phyloP scores from a whole-genome alignment of 2,113 vertebrate species.

The Megaceryle maxima region DNA sequence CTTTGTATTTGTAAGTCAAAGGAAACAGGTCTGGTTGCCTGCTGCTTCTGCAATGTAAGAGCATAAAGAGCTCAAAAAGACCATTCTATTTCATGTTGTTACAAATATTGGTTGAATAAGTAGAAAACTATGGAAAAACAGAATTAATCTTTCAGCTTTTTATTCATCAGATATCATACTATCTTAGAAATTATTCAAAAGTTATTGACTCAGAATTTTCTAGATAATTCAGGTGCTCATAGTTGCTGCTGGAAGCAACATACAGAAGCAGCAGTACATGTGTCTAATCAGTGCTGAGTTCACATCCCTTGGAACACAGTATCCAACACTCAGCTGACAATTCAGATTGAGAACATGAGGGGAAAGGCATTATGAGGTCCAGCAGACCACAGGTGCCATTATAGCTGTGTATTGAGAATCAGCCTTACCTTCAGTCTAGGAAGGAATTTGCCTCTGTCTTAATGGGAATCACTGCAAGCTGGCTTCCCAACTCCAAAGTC shows the following conservation, averaged over 20 bases:
- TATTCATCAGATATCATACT: background rate
- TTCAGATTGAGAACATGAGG: no score
- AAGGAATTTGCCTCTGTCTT: background rate
- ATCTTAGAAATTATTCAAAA: background rate
- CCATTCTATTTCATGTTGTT: background rate
- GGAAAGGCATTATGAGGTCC: background rate
- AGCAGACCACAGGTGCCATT: accelerated
- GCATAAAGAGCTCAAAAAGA: background rate
- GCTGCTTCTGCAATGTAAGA: background rate
- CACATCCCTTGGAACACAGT: accelerated
- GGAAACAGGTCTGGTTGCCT: background rate
- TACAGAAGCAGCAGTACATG: accelerated
- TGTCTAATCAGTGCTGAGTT: background rate
- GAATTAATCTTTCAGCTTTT: background rate
- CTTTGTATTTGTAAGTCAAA: background rate
- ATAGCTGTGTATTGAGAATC: background rate
- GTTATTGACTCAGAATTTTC: background rate
- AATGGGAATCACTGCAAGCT: background rate
- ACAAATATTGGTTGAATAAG: background rate
- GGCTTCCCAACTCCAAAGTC: background rate
- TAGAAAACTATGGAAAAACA: background rate
- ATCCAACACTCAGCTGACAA: accelerated
- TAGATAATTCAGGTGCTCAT: background rate
- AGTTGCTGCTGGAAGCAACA: background rate
- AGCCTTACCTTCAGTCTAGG: background rate